Conservation (phyloP, 2,113 vertebrate species). For the Neoarius graeffei region DNA sequence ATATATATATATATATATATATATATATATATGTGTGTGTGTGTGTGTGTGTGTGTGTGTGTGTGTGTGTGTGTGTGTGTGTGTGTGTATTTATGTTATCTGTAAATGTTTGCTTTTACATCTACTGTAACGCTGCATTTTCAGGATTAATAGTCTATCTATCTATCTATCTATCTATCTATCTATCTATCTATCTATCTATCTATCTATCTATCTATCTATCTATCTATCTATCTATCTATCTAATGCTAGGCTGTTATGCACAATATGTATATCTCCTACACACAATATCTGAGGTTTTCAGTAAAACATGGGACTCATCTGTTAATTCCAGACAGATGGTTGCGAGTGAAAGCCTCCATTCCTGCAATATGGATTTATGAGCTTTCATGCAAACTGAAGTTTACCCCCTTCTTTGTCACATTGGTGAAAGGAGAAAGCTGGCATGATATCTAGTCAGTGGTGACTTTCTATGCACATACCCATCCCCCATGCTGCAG, state of each 20-base stretch:
- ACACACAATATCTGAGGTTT: not conserved
- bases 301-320: conserved; percentile 4
- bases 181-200: conserved; percentile 10
- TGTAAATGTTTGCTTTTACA: not conserved
- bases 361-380: conserved; percentile 63
- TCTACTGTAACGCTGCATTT: not conserved
- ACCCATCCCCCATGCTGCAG: conserved; percentile 49
- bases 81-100: no score
- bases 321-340: conserved; percentile 62
- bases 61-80: no score
- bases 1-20: no score
- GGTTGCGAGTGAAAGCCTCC: conserved; percentile 55
- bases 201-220: conserved; percentile 7
- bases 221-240: not conserved
- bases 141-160: not conserved
- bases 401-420: conserved; percentile 33
- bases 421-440: conserved; percentile 55
- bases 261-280: not conserved
- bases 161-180: not conserved
- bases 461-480: conserved; percentile 55
- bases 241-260: not conserved
- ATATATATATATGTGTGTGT: no score
- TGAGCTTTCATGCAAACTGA: conserved; percentile 63
- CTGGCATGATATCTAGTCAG: conserved; percentile 49
- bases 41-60: accelerated